Base-by-base conservation (phyloP, 2,888 invertebrate genomes). In the Sminthurinus aureus region DNA sequence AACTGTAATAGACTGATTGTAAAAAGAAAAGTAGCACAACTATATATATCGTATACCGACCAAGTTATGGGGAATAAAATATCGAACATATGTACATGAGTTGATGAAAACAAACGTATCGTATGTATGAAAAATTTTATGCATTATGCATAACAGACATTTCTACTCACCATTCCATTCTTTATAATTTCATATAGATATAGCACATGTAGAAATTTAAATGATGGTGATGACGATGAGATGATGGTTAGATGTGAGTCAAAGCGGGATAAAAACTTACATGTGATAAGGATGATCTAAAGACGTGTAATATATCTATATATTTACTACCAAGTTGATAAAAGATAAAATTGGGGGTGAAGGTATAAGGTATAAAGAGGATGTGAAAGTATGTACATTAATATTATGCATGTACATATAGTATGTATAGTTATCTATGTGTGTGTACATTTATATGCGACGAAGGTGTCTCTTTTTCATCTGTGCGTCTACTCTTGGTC, bases 391-490 rank as follows among this genome's bases (percentile, higher is more conserved):
- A 18, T 73, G 73, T 20, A 38, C 38, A 38, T 38, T 38, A 38
- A 38, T 38, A 38, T 38, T 66, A 66, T 24, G n/a, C 24, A n/a
- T 69, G 38, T 38, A n/a, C 20, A 67, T 9, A 6, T 20, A 67
- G 9, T 9, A 64, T n/a, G n/a, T n/a, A 64, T 9, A 64, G 2
- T 15, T 64, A 64, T 15, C n/a, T 2, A 20, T n/a, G 22, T 22
- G 22, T 12, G 20, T 20, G 20, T 20, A 67, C 13, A 38, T 73
- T 8, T 6, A 50, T 12, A 75, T 18, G 64, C 64, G 75, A 75
- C 69, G 80, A 82, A 77, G 81, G 69, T 76, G 82, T 76, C 83
- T 79, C 79, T 83, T 79, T 18, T 58, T 58, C 75, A 24, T 24
- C 75, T n/a, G 20, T 38, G 12, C 26, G 71, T 71, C 20, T 77